Percentiles rank a stretch among this genome's conserved stretches.
phyloP scores from a whole-genome alignment of 2,113 vertebrate genomes.

The Parus major region DNA sequence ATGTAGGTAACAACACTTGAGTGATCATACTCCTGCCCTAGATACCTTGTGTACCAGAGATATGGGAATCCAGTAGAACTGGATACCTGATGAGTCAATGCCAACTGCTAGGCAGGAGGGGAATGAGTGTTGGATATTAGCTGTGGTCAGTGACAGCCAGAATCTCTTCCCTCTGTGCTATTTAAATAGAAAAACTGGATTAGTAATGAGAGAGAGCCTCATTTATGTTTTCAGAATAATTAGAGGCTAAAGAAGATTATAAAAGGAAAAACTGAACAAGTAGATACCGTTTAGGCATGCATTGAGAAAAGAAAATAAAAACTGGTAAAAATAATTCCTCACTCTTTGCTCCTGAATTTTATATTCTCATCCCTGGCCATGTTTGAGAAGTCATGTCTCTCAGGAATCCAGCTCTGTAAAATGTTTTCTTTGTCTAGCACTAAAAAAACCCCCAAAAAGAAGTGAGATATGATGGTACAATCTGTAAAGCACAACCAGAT shows the following conservation, averaged over 20 bases:
- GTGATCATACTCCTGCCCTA: not conserved
- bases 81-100: not conserved
- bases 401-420: not conserved
- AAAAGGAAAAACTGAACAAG: not conserved
- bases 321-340: not conserved
- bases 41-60: too few relatives aligned
- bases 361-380: not conserved
- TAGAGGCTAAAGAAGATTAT: not conserved
- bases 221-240: not conserved
- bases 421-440: not conserved
- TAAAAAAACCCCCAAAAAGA: not conserved
- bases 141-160: not conserved
- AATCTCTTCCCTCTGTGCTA: not conserved
- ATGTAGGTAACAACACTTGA: not conserved
- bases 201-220: not conserved
- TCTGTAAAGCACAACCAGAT: not conserved
- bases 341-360: not conserved
- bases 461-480: not conserved
- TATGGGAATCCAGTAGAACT: not conserved
- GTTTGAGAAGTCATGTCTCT: not conserved
- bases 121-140: not conserved
- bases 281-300: not conserved
- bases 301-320: not conserved
- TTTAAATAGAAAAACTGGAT: not conserved
- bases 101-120: not conserved